Percentiles rank a stretch among this genome's conserved stretches.
Conservation (phyloP, 1,140 invertebrate species). For the Drusus annulatus region DNA sequence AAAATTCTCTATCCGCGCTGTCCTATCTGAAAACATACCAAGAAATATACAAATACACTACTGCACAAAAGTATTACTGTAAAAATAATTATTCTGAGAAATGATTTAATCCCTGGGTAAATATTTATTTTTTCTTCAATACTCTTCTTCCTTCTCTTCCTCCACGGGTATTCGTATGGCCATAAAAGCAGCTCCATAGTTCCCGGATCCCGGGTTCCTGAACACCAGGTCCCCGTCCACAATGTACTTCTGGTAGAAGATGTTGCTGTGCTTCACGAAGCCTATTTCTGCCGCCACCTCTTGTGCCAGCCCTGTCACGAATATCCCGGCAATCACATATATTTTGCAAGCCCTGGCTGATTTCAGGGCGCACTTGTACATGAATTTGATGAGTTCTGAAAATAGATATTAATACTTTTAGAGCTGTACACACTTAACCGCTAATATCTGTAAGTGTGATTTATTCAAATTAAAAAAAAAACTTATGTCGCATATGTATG, state of each 20-base stretch:
- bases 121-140: not conserved
- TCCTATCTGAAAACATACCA: too few relatives aligned
- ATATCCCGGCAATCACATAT: constrained; percentile 71
- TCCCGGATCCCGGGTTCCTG: constrained; percentile 72
- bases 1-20: too few relatives aligned
- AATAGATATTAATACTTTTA: too few relatives aligned
- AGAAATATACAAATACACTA: too few relatives aligned
- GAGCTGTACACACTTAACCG: too few relatives aligned
- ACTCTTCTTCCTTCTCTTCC: constrained; percentile 45
- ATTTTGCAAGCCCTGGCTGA: constrained; percentile 69
- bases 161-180: constrained; percentile 58
- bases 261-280: constrained; percentile 70
- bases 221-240: constrained; percentile 71
- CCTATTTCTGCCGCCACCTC: constrained; percentile 68
- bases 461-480: too few relatives aligned
- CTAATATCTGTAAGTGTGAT: too few relatives aligned
- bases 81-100: too few relatives aligned
- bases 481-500: too few relatives aligned
- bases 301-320: constrained; percentile 69
- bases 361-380: constrained; percentile 67
- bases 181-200: constrained; percentile 76
- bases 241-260: constrained; percentile 73
- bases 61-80: too few relatives aligned
- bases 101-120: not conserved
- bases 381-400: constrained; percentile 68